These are phyloP conservation scores for Liasis olivaceus DNA, from an alignment of 2,797 vertebrate genomes.

Conservation along the genomic window DNA sequence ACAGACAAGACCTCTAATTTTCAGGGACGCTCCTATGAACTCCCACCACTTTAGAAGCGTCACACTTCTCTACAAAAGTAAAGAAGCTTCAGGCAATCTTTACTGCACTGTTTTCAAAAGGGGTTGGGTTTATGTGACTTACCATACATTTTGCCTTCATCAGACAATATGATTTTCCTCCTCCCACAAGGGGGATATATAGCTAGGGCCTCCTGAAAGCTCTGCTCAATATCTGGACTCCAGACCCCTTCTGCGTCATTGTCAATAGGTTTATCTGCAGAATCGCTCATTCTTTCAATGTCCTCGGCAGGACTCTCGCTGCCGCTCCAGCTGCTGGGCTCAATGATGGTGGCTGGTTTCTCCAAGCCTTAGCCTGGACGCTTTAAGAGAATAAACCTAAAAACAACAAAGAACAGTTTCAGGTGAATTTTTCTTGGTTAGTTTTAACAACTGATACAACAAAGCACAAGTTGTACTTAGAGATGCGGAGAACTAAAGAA, in stretches of 20 bases:
- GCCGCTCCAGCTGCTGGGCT: slow-evolving; percentile 99
- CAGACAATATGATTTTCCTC: slow-evolving; percentile 99
- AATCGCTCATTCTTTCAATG: slow-evolving; percentile 98
- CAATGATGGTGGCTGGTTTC: slow-evolving; percentile 91
- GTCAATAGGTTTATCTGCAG: slow-evolving; percentile 96
- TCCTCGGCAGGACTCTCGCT: slow-evolving; percentile 99
- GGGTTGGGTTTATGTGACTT: slow-evolving; percentile 73
- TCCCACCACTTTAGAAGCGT: neutral
- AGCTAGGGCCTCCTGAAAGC: slow-evolving; percentile 98
- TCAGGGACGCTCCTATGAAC: neutral
- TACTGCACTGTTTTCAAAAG: slow-evolving; percentile 30
- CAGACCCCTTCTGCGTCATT: slow-evolving; percentile 98
- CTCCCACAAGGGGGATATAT: slow-evolving; percentile 99
- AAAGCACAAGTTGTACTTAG: neutral
- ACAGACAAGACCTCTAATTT: neutral
- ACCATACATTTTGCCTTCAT: slow-evolving; percentile 99
- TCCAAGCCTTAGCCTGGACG: slow-evolving; percentile 96
- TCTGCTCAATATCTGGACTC: slow-evolving; percentile 99
- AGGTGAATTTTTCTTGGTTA: slow-evolving; percentile 22
- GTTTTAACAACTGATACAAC: neutral
- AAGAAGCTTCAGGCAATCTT: slow-evolving; percentile 25
- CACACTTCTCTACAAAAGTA: neutral
- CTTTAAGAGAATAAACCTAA: slow-evolving; percentile 89
- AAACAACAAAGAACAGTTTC: slow-evolving; percentile 46
- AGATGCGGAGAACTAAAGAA: neutral